Conservation (phyloP, 2,888 invertebrate genomes). For the Drosophila pseudotakahashii region DNA sequence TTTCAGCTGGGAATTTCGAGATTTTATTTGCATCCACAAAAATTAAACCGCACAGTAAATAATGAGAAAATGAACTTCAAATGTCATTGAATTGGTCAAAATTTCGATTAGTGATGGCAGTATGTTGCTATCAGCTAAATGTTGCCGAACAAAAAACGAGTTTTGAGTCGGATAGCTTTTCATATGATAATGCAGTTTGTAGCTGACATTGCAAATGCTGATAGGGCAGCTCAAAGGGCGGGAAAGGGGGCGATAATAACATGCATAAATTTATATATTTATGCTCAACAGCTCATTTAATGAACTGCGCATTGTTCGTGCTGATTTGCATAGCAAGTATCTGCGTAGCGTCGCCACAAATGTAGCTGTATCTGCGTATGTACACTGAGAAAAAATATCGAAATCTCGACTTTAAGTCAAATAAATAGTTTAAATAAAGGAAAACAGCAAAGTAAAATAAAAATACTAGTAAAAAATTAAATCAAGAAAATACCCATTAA, state of each 20-base stretch:
- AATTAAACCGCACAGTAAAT: slow-evolving; percentile 55
- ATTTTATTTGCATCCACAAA: slow-evolving; percentile 37
- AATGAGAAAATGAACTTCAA: slow-evolving; percentile 32
- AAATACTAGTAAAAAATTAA: no score
- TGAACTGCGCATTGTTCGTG: slow-evolving; percentile 68
- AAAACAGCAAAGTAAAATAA: no score
- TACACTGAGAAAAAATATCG: background rate
- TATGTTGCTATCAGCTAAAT: slow-evolving; percentile 37
- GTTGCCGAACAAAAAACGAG: slow-evolving; percentile 21
- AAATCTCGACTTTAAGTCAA: background rate
- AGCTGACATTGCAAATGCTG: slow-evolving; percentile 47
- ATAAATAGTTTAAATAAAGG: background rate
- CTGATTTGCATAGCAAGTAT: slow-evolving; percentile 48
- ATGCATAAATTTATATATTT: slow-evolving; percentile 58
- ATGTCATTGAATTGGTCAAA: slow-evolving; percentile 3
- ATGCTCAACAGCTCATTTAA: slow-evolving; percentile 58
- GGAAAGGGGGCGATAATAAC: slow-evolving; percentile 35
- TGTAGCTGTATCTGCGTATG: background rate
- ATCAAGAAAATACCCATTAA: no score
- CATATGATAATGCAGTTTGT: slow-evolving; percentile 40
- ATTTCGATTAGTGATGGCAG: slow-evolving; percentile 23
- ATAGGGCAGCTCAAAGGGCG: slow-evolving; percentile 1
- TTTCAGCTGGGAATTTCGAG: slow-evolving; percentile 23
- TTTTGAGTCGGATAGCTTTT: slow-evolving; percentile 17
- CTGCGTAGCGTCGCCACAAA: slow-evolving; percentile 15